Percentiles rank a stretch among this genome's conserved stretches.
Conservation (phyloP, 1,140 invertebrate species). For the Yoshiicerus persimilis region DNA sequence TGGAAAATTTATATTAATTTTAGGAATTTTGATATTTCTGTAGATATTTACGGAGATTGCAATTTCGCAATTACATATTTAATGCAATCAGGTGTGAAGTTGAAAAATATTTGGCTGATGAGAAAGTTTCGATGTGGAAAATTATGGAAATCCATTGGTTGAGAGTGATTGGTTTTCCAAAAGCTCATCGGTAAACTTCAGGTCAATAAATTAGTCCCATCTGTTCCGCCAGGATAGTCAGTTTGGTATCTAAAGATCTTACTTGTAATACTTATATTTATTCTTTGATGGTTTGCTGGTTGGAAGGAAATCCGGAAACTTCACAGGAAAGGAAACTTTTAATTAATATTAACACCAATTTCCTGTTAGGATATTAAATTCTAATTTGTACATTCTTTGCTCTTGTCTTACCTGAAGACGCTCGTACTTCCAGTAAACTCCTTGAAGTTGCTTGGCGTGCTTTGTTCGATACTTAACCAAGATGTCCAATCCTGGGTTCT, state of each 20-base stretch:
- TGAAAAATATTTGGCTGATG: no score
- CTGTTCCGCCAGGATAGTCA: not conserved
- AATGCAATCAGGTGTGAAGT: no score
- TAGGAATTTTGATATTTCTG: no score
- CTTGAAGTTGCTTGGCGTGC: conserved; percentile 13
- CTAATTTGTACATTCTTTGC: not conserved
- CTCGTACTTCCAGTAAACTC: conserved; percentile 19
- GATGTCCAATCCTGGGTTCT: conserved; percentile 23
- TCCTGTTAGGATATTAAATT: not conserved
- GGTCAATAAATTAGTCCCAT: not conserved
- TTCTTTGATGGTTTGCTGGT: not conserved
- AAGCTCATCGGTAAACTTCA: not conserved
- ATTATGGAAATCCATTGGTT: not conserved
- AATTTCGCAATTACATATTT: no score
- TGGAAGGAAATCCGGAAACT: conserved; percentile 23
- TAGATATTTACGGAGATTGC: no score
- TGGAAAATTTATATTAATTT: no score
- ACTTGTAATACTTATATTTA: not conserved
- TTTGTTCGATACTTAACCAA: conserved; percentile 24
- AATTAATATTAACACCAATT: not conserved
- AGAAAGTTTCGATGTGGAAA: no score
- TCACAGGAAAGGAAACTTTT: not conserved
- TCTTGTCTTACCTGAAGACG: conserved; percentile 19
- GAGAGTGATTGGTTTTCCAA: not conserved
- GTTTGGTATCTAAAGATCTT: not conserved